A percentile compares a stretch with the other conserved stretches of the same genome.
Evolutionary conservation across 2,113 vertebrate genomes (phyloP).

Genomic region (Pimephales promelas): DNA sequence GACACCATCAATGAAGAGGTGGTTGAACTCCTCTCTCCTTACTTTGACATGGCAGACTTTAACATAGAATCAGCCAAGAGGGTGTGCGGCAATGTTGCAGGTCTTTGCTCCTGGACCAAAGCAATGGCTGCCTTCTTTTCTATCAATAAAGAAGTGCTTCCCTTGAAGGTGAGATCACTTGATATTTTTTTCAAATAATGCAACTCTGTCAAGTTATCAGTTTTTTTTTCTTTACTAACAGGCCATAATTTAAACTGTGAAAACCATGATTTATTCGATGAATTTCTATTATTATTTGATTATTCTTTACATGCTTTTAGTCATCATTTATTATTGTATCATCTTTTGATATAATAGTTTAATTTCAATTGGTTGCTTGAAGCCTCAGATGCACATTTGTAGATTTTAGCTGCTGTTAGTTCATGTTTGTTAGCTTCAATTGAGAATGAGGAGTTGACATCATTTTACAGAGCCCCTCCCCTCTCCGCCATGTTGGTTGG

Average conservation of each 20-base stretch:
- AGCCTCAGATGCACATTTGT: neutral
- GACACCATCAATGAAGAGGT: constrained; percentile 94
- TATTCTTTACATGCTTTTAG: neutral
- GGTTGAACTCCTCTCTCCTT: constrained; percentile 90
- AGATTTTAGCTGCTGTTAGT: neutral
- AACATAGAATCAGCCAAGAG: constrained; percentile 92
- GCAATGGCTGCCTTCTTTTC: constrained; percentile 94
- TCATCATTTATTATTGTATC: neutral
- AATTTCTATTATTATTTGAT: neutral
- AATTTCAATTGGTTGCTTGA: neutral
- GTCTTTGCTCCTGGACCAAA: constrained; percentile 95
- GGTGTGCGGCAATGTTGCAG: constrained; percentile 93
- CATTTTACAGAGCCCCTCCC: too few relatives aligned
- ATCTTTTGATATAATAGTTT: neutral
- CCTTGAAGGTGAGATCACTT: constrained; percentile 84
- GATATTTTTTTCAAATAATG: neutral
- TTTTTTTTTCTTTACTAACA: neutral
- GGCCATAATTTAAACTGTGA: neutral
- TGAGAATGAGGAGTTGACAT: too few relatives aligned
- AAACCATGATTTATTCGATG: neutral
- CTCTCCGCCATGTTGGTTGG: too few relatives aligned
- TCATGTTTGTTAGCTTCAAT: neutral
- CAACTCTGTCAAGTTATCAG: neutral
- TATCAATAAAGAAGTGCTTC: constrained; percentile 95
- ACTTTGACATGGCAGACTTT: constrained; percentile 94